Evolutionary conservation across 2,797 vertebrate genomes (phyloP).

Genomic region (Xyrichtys novacula): DNA sequence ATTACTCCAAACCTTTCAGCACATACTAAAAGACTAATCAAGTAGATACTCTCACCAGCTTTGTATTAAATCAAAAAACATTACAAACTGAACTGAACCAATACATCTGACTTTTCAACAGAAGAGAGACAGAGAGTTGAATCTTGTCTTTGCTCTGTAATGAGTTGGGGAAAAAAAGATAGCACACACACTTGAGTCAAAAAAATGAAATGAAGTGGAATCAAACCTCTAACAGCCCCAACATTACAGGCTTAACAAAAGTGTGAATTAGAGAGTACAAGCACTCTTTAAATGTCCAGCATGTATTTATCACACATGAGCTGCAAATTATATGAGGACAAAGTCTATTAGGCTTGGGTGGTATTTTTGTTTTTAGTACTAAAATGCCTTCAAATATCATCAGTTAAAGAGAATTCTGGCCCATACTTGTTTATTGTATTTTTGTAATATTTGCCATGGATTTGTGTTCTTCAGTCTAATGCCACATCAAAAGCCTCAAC

Average conservation of each 20-base stretch:
- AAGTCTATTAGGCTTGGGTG: conserved; percentile 17
- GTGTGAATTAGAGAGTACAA: neutral
- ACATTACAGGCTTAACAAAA: neutral
- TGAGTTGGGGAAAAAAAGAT: neutral
- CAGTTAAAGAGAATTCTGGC: too few species aligned
- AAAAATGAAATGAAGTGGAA: neutral
- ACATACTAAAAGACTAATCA: too few species aligned
- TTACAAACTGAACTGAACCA: neutral
- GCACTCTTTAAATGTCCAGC: neutral
- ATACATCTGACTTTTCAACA: neutral
- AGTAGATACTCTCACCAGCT: neutral
- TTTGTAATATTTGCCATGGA: too few species aligned
- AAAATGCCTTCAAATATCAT: neutral
- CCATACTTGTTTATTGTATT: too few species aligned
- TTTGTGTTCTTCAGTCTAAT: too few species aligned
- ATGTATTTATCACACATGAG: neutral
- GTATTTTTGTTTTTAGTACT: neutral
- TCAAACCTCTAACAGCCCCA: neutral
- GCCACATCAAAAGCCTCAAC: too few species aligned
- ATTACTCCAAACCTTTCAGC: too few species aligned
- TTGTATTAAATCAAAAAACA: too few species aligned
- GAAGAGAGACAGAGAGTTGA: neutral
- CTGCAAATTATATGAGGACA: neutral
- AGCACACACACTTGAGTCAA: neutral
- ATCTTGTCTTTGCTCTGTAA: neutral